These are phyloP conservation scores for Pseudonaja textilis DNA, from an alignment of 2,113 vertebrate species.

Conservation along the genomic window DNA sequence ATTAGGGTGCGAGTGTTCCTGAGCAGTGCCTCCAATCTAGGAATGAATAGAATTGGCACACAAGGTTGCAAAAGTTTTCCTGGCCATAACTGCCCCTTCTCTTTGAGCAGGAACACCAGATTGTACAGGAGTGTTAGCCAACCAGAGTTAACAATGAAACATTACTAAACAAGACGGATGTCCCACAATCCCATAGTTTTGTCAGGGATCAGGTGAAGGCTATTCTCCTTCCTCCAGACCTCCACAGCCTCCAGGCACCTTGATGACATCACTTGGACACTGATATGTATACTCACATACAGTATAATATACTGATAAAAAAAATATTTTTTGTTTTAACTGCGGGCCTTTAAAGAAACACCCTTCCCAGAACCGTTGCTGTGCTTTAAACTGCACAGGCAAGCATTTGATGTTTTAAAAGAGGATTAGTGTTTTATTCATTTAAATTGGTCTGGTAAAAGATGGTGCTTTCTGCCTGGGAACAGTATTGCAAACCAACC, in stretches of 20 bases:
- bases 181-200: not conserved
- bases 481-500: not conserved
- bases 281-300: not conserved
- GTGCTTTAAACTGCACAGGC: not conserved
- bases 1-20: not conserved
- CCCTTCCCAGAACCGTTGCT: not conserved
- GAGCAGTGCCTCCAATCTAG: not conserved
- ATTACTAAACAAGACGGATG: not conserved
- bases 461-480: no score
- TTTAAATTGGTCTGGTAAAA: not conserved
- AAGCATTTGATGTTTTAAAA: not conserved
- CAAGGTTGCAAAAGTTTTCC: not conserved
- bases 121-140: not conserved
- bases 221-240: not conserved
- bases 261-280: not conserved
- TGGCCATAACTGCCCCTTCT: not conserved
- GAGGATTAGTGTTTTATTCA: not conserved
- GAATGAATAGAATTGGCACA: not conserved
- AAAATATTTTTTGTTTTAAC: not conserved
- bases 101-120: not conserved
- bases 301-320: not conserved
- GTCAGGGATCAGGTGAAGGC: not conserved
- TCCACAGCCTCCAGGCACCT: not conserved
- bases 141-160: not conserved
- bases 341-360: not conserved